Evolutionary conservation across 2,797 vertebrate species (phyloP).

Genomic region (Margarornis squamiger): DNA sequence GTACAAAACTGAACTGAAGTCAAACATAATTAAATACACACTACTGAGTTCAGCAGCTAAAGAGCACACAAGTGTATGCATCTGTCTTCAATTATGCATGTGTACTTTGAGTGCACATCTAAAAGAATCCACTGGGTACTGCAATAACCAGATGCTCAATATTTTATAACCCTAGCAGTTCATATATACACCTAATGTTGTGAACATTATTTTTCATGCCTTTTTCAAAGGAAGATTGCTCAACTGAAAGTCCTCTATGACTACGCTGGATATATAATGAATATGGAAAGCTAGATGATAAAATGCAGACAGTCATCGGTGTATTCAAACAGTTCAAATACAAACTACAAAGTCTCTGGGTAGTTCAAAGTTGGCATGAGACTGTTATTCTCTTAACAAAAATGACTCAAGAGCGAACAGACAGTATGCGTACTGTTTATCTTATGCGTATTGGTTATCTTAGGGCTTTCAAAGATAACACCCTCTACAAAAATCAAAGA

Average conservation of each 20-base stretch:
- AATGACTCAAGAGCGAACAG: background rate
- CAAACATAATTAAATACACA: conserved; percentile 21
- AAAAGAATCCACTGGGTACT: background rate
- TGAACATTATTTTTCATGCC: background rate
- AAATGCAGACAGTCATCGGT: background rate
- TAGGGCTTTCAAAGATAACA: background rate
- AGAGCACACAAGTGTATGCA: background rate
- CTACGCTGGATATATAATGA: background rate
- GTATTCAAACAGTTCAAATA: background rate
- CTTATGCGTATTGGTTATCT: fast-evolving
- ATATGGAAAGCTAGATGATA: background rate
- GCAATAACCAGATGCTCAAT: conserved; percentile 21
- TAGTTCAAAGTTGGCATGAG: background rate
- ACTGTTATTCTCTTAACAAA: background rate
- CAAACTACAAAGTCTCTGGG: background rate
- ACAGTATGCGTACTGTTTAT: fast-evolving
- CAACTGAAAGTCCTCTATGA: background rate
- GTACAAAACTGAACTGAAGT: background rate
- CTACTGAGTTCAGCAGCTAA: background rate
- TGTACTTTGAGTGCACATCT: conserved; percentile 2
- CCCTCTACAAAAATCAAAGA: background rate
- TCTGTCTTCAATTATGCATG: conserved; percentile 19
- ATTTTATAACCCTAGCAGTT: background rate
- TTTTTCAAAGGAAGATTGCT: background rate
- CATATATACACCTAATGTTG: background rate